Evolutionary conservation across 2,797 vertebrate species (phyloP), one percentile per base, ranked within the genome.

Genomic region (Leontocebus nigricollis): DNA sequence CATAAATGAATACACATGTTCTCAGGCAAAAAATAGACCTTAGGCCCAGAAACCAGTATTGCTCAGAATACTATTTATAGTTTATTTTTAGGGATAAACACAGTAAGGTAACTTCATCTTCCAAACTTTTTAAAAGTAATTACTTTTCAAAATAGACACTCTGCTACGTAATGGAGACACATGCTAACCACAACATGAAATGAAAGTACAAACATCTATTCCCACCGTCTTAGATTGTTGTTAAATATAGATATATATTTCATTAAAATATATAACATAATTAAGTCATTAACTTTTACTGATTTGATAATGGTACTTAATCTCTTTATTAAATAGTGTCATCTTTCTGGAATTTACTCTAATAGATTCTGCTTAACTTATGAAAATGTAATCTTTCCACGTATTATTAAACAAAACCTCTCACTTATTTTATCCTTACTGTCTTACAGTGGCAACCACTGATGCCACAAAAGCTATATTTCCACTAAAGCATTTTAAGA

Each of bases 321-420:
- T 87, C 12, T 96, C 50, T 86, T 55, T 93, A 39, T 95, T 89
- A 95, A 94, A 82, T 52, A 39, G 4, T 86, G 30, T 22, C 48
- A 20, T 27, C 46, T 55, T 2, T 77, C 76, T 82, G 61, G 20
- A 98, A 67, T 87, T 88, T 94, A 85, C 33, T 50, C 30, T 30
- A 93, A 73, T 9, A 91, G 5, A 88, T 17, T 59, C 12, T 72
- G 50, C 3, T 17, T 48, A 93, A 90, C 13, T 33, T 48, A 73
- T 79, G 14, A 81, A 89, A 94, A 88, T 55, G 75, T 17, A 39
- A 17, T 76, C 22, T 86, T 90, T 84, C 33, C 30, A 64, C 5
- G 36, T 41, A 52, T 19, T 55, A 27, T 59, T 91, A 90, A 59
- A 67, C 13, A 80, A 87, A 61, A 72, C 11, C 6, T 90, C 87